Conservation (phyloP, 2,113 vertebrate genomes). For the Siniperca knerii region DNA sequence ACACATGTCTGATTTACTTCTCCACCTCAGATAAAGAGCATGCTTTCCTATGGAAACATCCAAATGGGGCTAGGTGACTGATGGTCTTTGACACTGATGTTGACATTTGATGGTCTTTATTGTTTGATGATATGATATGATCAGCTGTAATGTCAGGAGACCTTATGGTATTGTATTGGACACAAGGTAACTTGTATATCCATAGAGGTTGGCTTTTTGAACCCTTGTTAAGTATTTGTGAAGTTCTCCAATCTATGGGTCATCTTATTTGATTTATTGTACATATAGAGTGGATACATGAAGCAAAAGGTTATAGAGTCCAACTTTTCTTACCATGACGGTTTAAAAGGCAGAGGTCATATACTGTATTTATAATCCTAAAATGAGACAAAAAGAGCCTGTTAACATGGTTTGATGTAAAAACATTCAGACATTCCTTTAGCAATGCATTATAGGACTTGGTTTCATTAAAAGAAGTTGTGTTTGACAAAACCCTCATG, state of each 20-base stretch:
- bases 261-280: background rate
- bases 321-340: background rate
- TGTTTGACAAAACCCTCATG: slow-evolving; percentile 29
- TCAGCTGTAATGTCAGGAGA: background rate
- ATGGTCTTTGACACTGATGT: background rate
- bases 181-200: background rate
- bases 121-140: background rate
- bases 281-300: background rate
- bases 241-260: background rate
- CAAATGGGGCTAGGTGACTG: background rate
- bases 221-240: background rate
- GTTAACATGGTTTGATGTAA: background rate
- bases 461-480: slow-evolving; percentile 22
- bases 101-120: too few species aligned
- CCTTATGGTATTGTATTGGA: background rate
- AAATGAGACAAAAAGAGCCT: background rate
- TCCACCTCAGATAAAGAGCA: background rate
- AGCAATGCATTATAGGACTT: background rate
- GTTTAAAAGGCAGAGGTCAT: slow-evolving; percentile 2
- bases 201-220: background rate
- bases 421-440: background rate
- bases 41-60: background rate
- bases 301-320: background rate
- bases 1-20: background rate
- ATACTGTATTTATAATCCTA: background rate